Base-by-base conservation (phyloP, 2,797 vertebrate genomes). In the Enteromius unitaeniatus region DNA sequence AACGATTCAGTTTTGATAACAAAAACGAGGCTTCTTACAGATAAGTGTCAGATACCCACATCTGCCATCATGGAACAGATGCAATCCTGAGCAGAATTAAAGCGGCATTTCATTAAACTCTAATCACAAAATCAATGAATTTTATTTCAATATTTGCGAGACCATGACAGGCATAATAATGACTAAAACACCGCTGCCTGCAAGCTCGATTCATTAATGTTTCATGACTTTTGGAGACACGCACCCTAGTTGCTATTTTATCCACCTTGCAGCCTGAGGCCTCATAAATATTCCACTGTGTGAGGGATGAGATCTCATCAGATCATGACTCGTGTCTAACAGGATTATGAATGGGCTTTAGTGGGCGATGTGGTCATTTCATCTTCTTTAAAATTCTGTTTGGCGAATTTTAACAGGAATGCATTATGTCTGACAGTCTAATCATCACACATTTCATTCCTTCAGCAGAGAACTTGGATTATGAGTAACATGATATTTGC, bases 251-350 rank as follows among this genome's bases (percentile, higher is more conserved):
- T 68, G 47, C 37, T 60, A n/a, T 60, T 78, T 60, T 34, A 69
- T 83, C 74, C 82, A 78, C 82, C 82, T 83, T 60, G 49, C 37
- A 67, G 64, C 64, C 74, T 13, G 62, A 70, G 64, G 62, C 64
- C 64, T 83, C 64, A 83, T 83, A 83, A 83, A 78, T 78, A 83
- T 78, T 83, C 49, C 23, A 55, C 81, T 58, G 15, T n/a, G 51
- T 68, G 64, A 78, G 65, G 51, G 62, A 77, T 83, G 81, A 83
- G 64, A 67, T 55, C 74, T 69, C 81, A 83, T 83, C 73, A 78
- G 74, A 77, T 83, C 74, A 68, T 68, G 81, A 77, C 34, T 77
- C 7, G 47, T 77, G 73, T 78, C 62, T 58, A 77, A 77, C 74
- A 5, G 64, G 73, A 77, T 83, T 69, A 77, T 58, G 64, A 69